Evolutionary conservation across 1,140 invertebrate species (phyloP), one percentile per base, ranked within the genome.

Genomic region (Drosophila kohkoa): DNA sequence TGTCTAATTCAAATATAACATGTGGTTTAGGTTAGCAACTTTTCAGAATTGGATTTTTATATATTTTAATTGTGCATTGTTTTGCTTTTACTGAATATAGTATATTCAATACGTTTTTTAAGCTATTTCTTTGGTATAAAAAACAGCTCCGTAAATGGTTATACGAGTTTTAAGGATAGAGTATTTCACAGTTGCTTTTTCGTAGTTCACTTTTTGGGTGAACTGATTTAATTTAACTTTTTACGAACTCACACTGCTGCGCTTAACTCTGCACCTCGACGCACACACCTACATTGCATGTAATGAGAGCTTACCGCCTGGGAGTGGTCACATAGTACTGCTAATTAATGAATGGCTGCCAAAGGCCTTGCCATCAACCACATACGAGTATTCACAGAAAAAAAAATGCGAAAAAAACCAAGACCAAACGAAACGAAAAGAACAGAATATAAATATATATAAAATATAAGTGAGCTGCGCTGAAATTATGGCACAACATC

Each of bases 151-250:
- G 20, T 25, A 25, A 25, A 25, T 25, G 20, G 20, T 4, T 3
- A 25, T 25, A 25, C 20, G 20, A 25, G 20, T 25, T 25, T 25
- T 4, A 25, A 25, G 20, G 20, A 25, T 25, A 25, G 20, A 25
- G 20, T 25, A 25, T 25, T 25, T 25, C 20, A 4, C 20, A 4
- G 30, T 7, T 32, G 30, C 30, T 32, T 32, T 5, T 32, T 32
- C 1, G 5, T 32, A 1, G 30, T 7, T 32, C 6, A 6, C 5
- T 25, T 25, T 25, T 25, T 25, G 3, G 5, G 5, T 32, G 30
- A 32, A 79, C 77, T 79, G 77, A 86, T 88, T 88, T 88, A 48
- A 86, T 86, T 82, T 88, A 82, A 82, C 79, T 82, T 77, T 76
- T 65, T 71, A 13, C 62, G 45, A 1, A 28, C 46, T 52, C 16